Conservation (phyloP, 2,113 vertebrate genomes). For the Phrynocephalus versicolor region DNA sequence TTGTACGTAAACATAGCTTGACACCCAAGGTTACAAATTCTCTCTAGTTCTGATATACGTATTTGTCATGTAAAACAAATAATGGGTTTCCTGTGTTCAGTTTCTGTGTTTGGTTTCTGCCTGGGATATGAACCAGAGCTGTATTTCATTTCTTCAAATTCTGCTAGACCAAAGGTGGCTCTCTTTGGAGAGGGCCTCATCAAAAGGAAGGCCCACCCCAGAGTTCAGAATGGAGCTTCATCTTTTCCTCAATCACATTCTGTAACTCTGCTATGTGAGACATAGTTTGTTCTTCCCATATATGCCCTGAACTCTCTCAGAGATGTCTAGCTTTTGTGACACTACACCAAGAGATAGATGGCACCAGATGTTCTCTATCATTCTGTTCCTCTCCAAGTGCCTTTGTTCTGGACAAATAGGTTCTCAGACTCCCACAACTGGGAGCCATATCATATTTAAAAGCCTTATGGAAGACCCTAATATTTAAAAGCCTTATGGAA, state of each 20-base stretch:
- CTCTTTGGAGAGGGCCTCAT: constrained; percentile 18
- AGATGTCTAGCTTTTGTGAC: background rate
- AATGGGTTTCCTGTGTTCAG: constrained; percentile 45
- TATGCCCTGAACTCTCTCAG: background rate
- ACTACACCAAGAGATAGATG: background rate
- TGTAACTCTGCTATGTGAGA: background rate
- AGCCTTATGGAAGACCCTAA: background rate
- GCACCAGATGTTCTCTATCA: background rate
- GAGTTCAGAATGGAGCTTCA: constrained; percentile 7
- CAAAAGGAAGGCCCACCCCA: constrained; percentile 2
- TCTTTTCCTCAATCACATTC: background rate
- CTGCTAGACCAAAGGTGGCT: constrained; percentile 45
- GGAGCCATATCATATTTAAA: background rate
- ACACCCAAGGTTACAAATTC: constrained; percentile 56
- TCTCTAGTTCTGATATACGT: constrained; percentile 52
- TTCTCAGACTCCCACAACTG: background rate
- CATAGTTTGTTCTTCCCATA: background rate
- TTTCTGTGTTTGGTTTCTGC: constrained; percentile 49
- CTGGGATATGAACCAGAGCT: background rate
- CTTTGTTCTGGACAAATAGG: background rate
- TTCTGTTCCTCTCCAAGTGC: background rate
- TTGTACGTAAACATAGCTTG: constrained; percentile 70
- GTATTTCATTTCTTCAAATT: constrained; percentile 49
- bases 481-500: background rate
- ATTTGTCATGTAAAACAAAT: constrained; percentile 62